Conservation (phyloP, 35 echinoderm and acorn worm genomes). For the Heliocidaris erythrogramma region DNA sequence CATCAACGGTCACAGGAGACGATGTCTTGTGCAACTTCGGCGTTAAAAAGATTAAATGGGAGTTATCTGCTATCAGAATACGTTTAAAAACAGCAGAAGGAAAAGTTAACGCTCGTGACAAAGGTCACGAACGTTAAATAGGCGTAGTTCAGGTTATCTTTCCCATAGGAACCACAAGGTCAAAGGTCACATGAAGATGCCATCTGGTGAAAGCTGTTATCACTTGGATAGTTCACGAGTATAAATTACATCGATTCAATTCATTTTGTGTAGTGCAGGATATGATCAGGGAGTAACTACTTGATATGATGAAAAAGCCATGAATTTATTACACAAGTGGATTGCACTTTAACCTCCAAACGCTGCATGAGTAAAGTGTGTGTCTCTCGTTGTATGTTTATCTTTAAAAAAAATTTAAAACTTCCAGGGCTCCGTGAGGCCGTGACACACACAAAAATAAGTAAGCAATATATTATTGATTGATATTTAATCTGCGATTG, state of each 20-base stretch:
- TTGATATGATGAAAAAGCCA: not conserved
- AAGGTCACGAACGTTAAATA: not conserved
- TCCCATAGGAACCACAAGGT: not conserved
- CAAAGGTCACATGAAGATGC: not conserved
- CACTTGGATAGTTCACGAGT: slow-evolving; percentile 1
- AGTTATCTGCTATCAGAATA: not conserved
- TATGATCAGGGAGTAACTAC: too few relatives aligned
- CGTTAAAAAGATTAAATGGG: too few relatives aligned
- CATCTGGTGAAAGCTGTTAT: not conserved
- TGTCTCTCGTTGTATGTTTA: too few relatives aligned
- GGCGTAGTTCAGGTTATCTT: not conserved
- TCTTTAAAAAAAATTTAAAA: too few relatives aligned
- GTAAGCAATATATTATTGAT: too few relatives aligned
- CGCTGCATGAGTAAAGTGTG: too few relatives aligned
- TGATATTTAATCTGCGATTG: too few relatives aligned
- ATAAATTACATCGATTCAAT: not conserved
- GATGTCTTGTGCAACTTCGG: too few relatives aligned
- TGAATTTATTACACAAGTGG: too few relatives aligned
- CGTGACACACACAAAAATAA: too few relatives aligned
- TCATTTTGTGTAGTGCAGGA: not conserved
- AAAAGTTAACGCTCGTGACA: not conserved
- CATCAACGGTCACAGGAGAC: not conserved
- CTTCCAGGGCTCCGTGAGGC: too few relatives aligned
- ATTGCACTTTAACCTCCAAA: too few relatives aligned
- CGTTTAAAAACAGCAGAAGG: not conserved